phyloP scores from a whole-genome alignment of 2,888 invertebrate species.

The Dichetophora obliterata region DNA sequence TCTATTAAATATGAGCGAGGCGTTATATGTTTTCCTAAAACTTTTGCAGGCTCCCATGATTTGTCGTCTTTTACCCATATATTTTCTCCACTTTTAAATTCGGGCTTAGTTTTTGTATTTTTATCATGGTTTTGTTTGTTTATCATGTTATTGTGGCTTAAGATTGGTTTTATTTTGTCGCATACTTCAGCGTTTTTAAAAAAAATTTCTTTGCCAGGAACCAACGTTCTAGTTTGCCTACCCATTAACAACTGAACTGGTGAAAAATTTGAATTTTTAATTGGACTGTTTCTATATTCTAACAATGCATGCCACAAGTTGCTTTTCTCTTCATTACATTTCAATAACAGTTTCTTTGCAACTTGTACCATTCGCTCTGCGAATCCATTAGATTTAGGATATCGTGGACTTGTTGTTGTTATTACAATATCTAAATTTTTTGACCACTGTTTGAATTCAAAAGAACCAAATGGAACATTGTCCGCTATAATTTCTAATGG shows the following conservation, averaged over 20 bases:
- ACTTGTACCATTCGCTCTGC: too few species aligned
- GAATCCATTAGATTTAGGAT: constrained; percentile 10
- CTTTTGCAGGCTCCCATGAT: constrained; percentile 21
- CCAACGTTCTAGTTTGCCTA: constrained; percentile 42
- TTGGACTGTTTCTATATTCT: constrained; percentile 44
- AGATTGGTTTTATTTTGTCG: constrained; percentile 31
- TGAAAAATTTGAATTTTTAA: constrained; percentile 41
- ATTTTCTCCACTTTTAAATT: constrained; percentile 37
- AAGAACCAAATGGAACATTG: too few species aligned
- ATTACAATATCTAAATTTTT: constrained; percentile 33
- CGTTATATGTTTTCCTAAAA: background rate
- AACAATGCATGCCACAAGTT: constrained; percentile 40
- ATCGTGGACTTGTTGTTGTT: constrained; percentile 44
- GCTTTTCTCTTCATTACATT: background rate
- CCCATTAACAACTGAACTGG: constrained; percentile 43
- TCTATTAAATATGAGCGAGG: constrained; percentile 39
- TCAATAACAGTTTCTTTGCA: background rate
- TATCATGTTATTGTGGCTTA: constrained; percentile 28
- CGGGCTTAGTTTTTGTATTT: constrained; percentile 2
- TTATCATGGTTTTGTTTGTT: constrained; percentile 41
- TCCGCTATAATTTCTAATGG: too few species aligned
- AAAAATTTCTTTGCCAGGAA: constrained; percentile 41
- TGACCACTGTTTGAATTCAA: too few species aligned
- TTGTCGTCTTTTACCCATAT: constrained; percentile 39
- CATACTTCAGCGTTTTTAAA: constrained; percentile 26